These are phyloP conservation scores for Struthio camelus DNA, from an alignment of 2,113 vertebrate species.

Conservation along the genomic window DNA sequence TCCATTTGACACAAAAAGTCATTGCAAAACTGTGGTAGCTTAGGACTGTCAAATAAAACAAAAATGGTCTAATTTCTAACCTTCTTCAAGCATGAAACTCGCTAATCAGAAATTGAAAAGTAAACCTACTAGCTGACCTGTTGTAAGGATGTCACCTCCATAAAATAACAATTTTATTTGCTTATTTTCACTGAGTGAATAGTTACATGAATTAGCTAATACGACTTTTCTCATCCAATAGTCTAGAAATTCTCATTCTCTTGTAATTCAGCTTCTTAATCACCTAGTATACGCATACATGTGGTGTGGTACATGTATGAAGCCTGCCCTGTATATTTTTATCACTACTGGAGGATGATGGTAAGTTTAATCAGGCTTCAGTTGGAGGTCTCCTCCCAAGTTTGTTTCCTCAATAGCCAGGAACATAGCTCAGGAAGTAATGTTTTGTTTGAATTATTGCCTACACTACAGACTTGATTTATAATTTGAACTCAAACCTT, in stretches of 20 bases:
- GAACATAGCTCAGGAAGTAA: background rate
- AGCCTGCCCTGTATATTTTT: background rate
- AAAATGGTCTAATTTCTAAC: background rate
- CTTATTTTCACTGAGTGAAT: background rate
- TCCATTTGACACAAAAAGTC: background rate
- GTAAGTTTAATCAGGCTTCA: background rate
- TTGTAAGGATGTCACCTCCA: background rate
- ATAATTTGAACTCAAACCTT: background rate
- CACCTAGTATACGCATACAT: accelerated
- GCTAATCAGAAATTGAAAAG: background rate
- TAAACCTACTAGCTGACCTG: background rate
- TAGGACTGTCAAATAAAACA: background rate
- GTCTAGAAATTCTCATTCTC: background rate
- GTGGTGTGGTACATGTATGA: background rate
- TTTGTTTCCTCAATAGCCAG: background rate
- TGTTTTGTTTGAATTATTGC: background rate
- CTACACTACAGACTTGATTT: background rate
- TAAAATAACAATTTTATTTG: background rate
- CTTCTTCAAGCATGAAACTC: background rate
- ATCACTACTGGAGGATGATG: background rate
- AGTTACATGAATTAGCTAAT: background rate
- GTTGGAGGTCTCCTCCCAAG: background rate
- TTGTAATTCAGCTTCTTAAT: background rate
- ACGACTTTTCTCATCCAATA: background rate
- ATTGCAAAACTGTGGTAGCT: background rate